Conservation (phyloP, 2,797 vertebrate genomes). For the Poeciliopsis presidionis region DNA sequence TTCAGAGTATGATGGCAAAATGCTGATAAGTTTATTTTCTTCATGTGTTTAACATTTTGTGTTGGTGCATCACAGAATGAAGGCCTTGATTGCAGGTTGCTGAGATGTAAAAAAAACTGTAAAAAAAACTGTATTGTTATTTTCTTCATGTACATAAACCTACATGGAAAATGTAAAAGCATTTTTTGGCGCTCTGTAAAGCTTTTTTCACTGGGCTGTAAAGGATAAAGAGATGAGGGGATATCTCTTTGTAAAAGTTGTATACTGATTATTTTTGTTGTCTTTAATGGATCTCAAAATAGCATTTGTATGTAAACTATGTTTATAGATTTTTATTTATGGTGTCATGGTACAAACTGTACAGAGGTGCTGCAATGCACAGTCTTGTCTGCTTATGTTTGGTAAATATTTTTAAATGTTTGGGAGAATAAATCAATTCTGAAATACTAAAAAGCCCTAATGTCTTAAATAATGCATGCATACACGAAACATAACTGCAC, state of each 20-base stretch:
- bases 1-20: not conserved
- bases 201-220: conserved; percentile 53
- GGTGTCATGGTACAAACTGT: conserved; percentile 71
- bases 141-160: conserved; percentile 33
- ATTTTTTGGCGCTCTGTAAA: conserved; percentile 28
- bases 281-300: conserved; percentile 61
- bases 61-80: conserved; percentile 9
- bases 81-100: conserved; percentile 30
- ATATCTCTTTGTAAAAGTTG: conserved; percentile 68
- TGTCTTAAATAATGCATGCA: conserved; percentile 5
- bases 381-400: conserved; percentile 73
- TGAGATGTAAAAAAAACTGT: not conserved
- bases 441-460: conserved; percentile 30
- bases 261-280: conserved; percentile 69
- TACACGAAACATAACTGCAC: no score
- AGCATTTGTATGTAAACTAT: conserved; percentile 71
- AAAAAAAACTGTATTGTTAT: not conserved
- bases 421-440: conserved; percentile 73
- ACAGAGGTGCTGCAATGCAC: conserved; percentile 67
- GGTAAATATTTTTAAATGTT: conserved; percentile 81
- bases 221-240: conserved; percentile 36
- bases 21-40: conserved; percentile 4
- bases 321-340: conserved; percentile 83
- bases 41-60: conserved; percentile 9
- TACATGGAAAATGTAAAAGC: conserved; percentile 1